Evolutionary conservation across 2,888 invertebrate species (phyloP), one percentile per base, ranked within the genome.

Genomic region (Serrognathus titanus): DNA sequence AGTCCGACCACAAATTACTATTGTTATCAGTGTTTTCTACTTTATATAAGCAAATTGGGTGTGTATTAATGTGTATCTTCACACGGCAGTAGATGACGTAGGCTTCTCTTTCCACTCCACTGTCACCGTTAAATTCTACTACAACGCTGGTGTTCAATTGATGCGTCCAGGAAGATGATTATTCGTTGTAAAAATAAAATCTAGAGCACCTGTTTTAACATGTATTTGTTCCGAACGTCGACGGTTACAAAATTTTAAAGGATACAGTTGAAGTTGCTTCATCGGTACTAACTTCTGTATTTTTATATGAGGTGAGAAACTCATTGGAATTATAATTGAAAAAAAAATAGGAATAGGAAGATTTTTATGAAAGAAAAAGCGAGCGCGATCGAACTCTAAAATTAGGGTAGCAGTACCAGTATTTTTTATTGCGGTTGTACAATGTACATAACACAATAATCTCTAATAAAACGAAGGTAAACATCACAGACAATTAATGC

Each of bases 131-230:
- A 24, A 24, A 48, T 24, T 12, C 20, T 20, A 20, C 61, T 53
- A 61, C 54, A 61, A 62, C 61, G 63, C 62, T 66, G 67, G 66
- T 67, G 65, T 67, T 64, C 45, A 51, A 48, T 48, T 53, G 56
- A 55, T 64, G 61, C 60, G 56, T 62, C 61, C 61, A 65, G 66
- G 66, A 67, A 66, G 66, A 65, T 66, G 65, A 63, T 56, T 61
- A 65, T 69, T 69, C 66, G 66, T 68, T 66, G 66, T 66, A 66
- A 69, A 69, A 69, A 67, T 66, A 67, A 74, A 54, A 73, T 73
- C 69, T 73, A 73, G 71, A 73, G 73, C 73, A 73, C 74, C 72
- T 69, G 67, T 65, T 62, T 65, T 62, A 58, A 54, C 53, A 57
- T 63, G 57, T 57, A 13, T 57, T 57, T 57, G 65, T 61, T 63